phyloP scores from a whole-genome alignment of 2,797 vertebrate species.

The Phyllotis vaccarum region DNA sequence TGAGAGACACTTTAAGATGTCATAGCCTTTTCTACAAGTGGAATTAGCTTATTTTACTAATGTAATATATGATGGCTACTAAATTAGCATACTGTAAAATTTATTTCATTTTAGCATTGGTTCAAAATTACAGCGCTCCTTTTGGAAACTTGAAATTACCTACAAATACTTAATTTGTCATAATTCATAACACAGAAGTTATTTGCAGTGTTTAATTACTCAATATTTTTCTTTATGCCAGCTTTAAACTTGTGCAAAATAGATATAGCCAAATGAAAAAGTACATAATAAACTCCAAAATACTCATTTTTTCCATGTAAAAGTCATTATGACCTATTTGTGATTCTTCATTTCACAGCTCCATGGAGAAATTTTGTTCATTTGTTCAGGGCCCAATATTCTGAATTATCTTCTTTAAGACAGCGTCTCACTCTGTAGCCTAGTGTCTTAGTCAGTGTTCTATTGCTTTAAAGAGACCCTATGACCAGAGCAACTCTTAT shows the following conservation, averaged over 20 bases:
- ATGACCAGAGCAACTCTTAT: background rate
- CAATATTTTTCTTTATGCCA: constrained; percentile 49
- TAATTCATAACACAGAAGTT: constrained; percentile 10
- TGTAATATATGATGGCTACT: constrained; percentile 30
- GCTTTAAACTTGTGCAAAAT: background rate
- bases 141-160: constrained; percentile 36
- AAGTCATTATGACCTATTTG: background rate
- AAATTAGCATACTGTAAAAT: constrained; percentile 14
- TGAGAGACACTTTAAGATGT: constrained; percentile 39
- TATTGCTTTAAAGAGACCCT: background rate
- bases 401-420: background rate
- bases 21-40: constrained; percentile 40
- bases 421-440: background rate
- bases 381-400: background rate
- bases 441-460: too few relatives aligned
- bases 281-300: background rate
- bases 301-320: background rate
- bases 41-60: constrained; percentile 53
- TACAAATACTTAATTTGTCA: constrained; percentile 56
- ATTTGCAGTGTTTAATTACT: constrained; percentile 45
- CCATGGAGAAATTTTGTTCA: background rate
- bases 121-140: constrained; percentile 3
- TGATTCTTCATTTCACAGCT: background rate
- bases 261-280: background rate
- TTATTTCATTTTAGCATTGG: constrained; percentile 36